Base-by-base conservation (phyloP, 2,888 invertebrate genomes). In the Entomobrya proxima region DNA sequence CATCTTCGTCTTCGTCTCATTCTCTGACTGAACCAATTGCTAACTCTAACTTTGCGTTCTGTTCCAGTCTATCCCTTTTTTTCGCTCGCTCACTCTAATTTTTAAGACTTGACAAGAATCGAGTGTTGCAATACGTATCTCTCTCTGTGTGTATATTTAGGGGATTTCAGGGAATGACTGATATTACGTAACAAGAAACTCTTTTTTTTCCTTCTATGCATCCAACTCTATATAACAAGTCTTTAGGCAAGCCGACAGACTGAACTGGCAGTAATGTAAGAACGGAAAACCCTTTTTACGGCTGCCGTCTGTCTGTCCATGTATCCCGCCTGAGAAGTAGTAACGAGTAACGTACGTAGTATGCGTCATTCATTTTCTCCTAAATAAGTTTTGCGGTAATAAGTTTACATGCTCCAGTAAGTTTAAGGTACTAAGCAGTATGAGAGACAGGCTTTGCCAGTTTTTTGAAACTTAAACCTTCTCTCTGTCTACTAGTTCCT, bases 1-100 rank as follows among this genome's bases (percentile, higher is more conserved):
- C 85, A 85, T 88, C 86, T 88, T 85, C 85, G 85, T 85, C 77
- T 67, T 67, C n/a, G n/a, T 52, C 61, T 72, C 21, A 50, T 44
- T 24, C 55, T 37, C 58, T 50, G 55, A 44, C 52, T 30, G 40
- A 83, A 47, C 74, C 44, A 64, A 64, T 61, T 69, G 24, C 40
- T 24, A 21, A n/a, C n/a, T n/a, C n/a, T n/a, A n/a, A n/a, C n/a
- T n/a, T n/a, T n/a, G n/a, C n/a, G n/a, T n/a, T n/a, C n/a, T n/a
- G n/a, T n/a, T n/a, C n/a, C n/a, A n/a, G 32, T 58, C 40, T 30
- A 32, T 58, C 40, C 44, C 27, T 72, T 58, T 55, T 44, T 52
- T n/a, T n/a, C n/a, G n/a, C n/a, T n/a, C n/a, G n/a, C n/a, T n/a
- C n/a, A n/a, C n/a, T 40, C 72, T 47, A 40, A 44, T 72, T 72